Percentiles rank a stretch among this genome's conserved stretches.
Conservation (phyloP, 2,888 invertebrate species). For the Julus scanicus region DNA sequence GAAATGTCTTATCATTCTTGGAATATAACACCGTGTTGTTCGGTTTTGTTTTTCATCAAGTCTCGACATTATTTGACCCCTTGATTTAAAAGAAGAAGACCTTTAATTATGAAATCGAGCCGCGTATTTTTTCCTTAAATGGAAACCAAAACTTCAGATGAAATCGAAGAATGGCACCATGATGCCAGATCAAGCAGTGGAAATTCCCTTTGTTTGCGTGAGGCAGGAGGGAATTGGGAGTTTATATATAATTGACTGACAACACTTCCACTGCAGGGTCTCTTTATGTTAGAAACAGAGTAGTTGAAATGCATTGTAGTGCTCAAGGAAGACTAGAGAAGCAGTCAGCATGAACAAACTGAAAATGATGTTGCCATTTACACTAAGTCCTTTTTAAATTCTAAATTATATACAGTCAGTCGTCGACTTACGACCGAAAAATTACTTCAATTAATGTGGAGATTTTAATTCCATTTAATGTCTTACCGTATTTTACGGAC, state of each 20-base stretch:
- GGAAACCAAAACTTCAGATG: background rate
- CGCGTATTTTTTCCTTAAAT: background rate
- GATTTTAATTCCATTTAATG: no score
- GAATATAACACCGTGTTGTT: no score
- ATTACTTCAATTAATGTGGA: no score
- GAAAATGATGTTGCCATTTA: background rate
- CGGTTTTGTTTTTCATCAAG: no score
- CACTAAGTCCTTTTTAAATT: background rate
- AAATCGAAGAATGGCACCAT: slow-evolving; percentile 11
- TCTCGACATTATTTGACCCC: no score
- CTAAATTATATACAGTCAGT: no score
- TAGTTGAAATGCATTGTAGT: background rate
- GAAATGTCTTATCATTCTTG: no score
- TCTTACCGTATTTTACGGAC: no score
- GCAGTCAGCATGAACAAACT: background rate
- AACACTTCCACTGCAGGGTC: slow-evolving; percentile 3
- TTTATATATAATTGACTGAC: slow-evolving; percentile 34
- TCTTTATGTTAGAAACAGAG: background rate
- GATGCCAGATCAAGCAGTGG: background rate
- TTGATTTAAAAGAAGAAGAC: background rate
- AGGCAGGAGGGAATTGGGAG: background rate
- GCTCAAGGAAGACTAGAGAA: background rate
- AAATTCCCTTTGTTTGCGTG: background rate
- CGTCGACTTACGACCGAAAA: no score
- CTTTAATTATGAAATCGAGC: background rate